Conservation (phyloP, 2,888 invertebrate genomes). For the Trissoscelio sp. region DNA sequence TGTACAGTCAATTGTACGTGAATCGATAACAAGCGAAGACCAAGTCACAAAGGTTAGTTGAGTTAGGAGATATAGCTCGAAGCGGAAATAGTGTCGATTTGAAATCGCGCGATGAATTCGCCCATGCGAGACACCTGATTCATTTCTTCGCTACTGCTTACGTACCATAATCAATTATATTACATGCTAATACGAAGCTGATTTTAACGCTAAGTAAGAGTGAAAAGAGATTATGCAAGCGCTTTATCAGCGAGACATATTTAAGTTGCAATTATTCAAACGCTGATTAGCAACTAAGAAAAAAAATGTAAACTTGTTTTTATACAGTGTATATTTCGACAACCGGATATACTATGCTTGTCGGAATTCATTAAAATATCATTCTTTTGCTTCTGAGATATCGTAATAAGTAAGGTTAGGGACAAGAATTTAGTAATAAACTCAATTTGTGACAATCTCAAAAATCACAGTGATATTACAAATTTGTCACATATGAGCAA, state of each 20-base stretch:
- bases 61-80: slow-evolving; percentile 5
- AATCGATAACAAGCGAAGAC: slow-evolving; percentile 29
- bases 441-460: no score
- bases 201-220: slow-evolving; percentile 14
- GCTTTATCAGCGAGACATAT: not conserved
- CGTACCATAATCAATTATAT: slow-evolving; percentile 31
- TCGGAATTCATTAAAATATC: no score
- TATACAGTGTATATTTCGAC: no score
- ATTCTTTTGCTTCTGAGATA: no score
- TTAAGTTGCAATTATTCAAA: not conserved
- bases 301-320: no score
- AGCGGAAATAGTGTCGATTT: slow-evolving; percentile 12
- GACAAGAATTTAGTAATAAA: no score
- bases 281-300: no score
- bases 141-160: slow-evolving; percentile 13
- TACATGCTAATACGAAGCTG: slow-evolving; percentile 17
- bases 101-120: slow-evolving; percentile 22
- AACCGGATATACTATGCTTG: no score
- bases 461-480: no score
- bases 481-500: no score
- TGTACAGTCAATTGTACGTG: slow-evolving; percentile 4
- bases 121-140: slow-evolving; percentile 36
- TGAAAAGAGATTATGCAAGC: not conserved
- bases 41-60: slow-evolving; percentile 24
- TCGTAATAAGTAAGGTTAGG: no score